Percentiles rank a stretch among this genome's conserved stretches.
These are phyloP conservation scores for Tiphia femorata DNA, from an alignment of 2,888 invertebrate genomes.

Conservation along the genomic window DNA sequence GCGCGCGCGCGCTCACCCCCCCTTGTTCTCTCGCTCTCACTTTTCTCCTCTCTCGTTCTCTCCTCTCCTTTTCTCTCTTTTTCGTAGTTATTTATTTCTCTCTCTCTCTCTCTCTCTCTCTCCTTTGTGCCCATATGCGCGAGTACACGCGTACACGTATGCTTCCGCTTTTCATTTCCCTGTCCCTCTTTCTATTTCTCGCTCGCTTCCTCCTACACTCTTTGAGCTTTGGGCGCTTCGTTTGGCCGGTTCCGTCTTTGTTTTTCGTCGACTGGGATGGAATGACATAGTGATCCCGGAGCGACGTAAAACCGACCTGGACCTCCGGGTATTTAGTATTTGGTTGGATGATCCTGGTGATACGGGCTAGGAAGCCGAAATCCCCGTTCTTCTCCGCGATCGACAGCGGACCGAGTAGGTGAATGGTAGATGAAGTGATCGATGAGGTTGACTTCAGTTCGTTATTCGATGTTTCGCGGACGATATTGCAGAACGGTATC, in stretches of 20 bases:
- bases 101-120: slow-evolving; percentile 10
- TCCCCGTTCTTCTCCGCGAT: too few species aligned
- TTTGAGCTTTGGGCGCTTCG: slow-evolving; percentile 16
- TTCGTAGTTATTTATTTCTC: slow-evolving; percentile 11
- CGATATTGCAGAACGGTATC: too few species aligned
- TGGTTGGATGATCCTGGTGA: slow-evolving; percentile 14
- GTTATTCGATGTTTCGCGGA: too few species aligned
- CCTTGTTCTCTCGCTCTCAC: neutral
- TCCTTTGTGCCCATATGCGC: neutral
- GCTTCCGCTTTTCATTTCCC: too few species aligned
- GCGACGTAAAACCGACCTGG: slow-evolving; percentile 56
- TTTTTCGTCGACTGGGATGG: slow-evolving; percentile 47
- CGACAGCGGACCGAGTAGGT: too few species aligned
- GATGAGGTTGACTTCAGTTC: too few species aligned
- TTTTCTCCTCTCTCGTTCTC: slow-evolving; percentile 10
- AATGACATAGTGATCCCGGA: slow-evolving; percentile 54
- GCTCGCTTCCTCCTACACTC: neutral
- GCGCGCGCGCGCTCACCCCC: slow-evolving; percentile 8
- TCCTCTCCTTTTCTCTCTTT: slow-evolving; percentile 16
- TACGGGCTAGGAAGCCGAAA: too few species aligned
- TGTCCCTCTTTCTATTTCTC: too few species aligned
- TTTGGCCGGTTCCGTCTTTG: slow-evolving; percentile 51
- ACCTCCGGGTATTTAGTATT: slow-evolving; percentile 28
- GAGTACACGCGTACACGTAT: too few species aligned
- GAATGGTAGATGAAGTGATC: too few species aligned